Evolutionary conservation across 2,113 vertebrate genomes (phyloP), one percentile per base, ranked within the genome.

Genomic region (Okapia johnstoni): DNA sequence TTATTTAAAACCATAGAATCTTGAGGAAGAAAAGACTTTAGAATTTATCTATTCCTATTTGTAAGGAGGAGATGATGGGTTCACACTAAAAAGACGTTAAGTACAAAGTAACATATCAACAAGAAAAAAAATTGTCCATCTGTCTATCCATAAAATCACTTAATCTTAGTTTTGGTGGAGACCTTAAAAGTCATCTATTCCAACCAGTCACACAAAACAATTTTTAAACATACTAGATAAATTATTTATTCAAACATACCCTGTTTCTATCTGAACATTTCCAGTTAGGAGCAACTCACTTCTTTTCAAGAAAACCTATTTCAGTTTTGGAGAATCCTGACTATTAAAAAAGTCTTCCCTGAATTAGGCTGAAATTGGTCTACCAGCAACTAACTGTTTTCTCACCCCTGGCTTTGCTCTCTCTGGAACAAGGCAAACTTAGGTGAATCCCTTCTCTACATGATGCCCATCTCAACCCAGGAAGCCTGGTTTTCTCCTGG

Each of bases 261-360:
- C 52, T 88, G 28, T 88, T 94, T 90, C 58, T 94, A 92, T 36
- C 94, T 94, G 13, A 93, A 90, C 43, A 93, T 26, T 85, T 90
- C 43, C 52, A 89, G 21, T 52, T 81, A 83, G 55, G 40, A 48
- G 25, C 48, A 77, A 54, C 26, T 88, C 46, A 54, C 11, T 60
- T 85, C 46, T 88, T 92, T 94, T 77, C 23, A 84, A 83, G 85
- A 92, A 97, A 95, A 88, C 3, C 8, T 63, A 23, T 63, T 97
- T 87, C 80, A 5, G 6, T 50, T 95, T 87, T 70, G 21, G 33
- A 84, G 33, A 84, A 1, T 85, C 30, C n/a, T 88, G 54, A 85
- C 93, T 81, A 60, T 92, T 50, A 73, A 50, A 60, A 89, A 63
- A 19, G 26, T 76, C 81, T 85, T 81, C n/a, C 57, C 85, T 73